Conservation (phyloP, 2,888 invertebrate species). For the Volucella bombylans region DNA sequence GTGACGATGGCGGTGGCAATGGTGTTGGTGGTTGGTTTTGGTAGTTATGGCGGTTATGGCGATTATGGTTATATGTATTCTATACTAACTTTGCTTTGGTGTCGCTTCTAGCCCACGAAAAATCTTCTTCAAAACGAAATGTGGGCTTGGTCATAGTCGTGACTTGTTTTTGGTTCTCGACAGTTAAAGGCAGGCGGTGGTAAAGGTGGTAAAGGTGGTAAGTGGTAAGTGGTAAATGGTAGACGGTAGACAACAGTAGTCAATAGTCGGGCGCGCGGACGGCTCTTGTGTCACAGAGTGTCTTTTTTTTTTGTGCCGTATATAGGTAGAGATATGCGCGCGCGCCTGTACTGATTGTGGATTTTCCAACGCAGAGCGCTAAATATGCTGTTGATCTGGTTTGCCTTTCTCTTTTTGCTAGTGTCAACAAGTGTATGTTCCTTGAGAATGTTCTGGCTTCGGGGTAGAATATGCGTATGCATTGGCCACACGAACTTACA, state of each 20-base stretch:
- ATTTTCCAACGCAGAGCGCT: constrained; percentile 55
- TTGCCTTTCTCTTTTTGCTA: constrained; percentile 71
- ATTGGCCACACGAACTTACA: constrained; percentile 39
- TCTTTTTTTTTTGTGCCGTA: constrained; percentile 56
- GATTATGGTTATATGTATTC: background rate
- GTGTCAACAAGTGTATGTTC: constrained; percentile 40
- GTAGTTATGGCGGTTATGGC: background rate
- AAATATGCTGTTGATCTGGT: constrained; percentile 74
- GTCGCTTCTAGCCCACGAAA: constrained; percentile 17
- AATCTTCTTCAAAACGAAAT: constrained; percentile 73
- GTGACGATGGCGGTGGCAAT: constrained; percentile 27
- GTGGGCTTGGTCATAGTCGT: constrained; percentile 72
- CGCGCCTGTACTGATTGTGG: constrained; percentile 39
- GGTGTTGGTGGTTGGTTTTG: constrained; percentile 11
- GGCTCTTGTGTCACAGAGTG: constrained; percentile 68
- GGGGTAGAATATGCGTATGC: constrained; percentile 43
- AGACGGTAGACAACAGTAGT: constrained; percentile 39
- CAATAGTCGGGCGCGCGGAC: constrained; percentile 70
- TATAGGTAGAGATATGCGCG: constrained; percentile 41
- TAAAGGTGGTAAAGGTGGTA: too few relatives aligned
- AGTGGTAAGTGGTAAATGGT: constrained; percentile 70
- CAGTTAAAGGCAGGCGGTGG: constrained; percentile 55
- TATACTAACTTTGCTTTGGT: background rate
- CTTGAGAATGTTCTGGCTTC: constrained; percentile 66
- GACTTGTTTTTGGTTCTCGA: constrained; percentile 67